These are phyloP conservation scores for Phengaris alcon DNA, from an alignment of 2,888 invertebrate genomes.

Conservation along the genomic window DNA sequence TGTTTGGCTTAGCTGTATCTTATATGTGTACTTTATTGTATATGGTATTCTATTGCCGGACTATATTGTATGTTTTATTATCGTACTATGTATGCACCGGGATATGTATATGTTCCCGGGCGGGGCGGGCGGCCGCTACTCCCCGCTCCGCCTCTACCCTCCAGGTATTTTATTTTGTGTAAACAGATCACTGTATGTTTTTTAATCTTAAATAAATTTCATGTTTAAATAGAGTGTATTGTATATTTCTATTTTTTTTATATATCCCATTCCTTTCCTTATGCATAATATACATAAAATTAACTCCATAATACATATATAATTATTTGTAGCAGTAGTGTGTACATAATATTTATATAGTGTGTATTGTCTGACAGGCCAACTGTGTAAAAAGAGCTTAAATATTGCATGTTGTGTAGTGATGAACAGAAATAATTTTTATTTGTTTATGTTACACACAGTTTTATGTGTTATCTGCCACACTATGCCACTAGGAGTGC, in stretches of 20 bases:
- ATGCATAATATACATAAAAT: constrained; percentile 64
- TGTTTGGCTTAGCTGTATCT: constrained; percentile 76
- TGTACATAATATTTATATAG: constrained; percentile 61
- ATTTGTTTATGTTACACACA: constrained; percentile 72
- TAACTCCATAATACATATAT: constrained; percentile 52
- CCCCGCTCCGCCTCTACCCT: constrained; percentile 57
- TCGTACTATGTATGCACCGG: constrained; percentile 74
- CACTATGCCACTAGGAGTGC: constrained; percentile 48
- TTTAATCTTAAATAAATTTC: constrained; percentile 77
- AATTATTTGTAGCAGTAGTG: constrained; percentile 75
- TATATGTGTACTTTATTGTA: constrained; percentile 75
- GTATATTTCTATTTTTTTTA: constrained; percentile 77
- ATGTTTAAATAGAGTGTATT: constrained; percentile 78
- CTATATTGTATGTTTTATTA: constrained; percentile 62
- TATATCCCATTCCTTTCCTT: constrained; percentile 65
- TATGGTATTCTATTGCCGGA: constrained; percentile 76
- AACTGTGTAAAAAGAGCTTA: constrained; percentile 61
- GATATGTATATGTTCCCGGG: constrained; percentile 61
- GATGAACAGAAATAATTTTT: constrained; percentile 64
- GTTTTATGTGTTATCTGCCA: constrained; percentile 61
- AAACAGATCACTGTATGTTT: constrained; percentile 77
- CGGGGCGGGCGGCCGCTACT: constrained; percentile 49
- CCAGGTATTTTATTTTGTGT: constrained; percentile 78
- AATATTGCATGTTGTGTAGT: constrained; percentile 75
- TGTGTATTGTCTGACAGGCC: constrained; percentile 68